Evolutionary conservation across 2,888 invertebrate species (phyloP), one percentile per base, ranked within the genome.

Genomic region (Lasioglossum malachurum): DNA sequence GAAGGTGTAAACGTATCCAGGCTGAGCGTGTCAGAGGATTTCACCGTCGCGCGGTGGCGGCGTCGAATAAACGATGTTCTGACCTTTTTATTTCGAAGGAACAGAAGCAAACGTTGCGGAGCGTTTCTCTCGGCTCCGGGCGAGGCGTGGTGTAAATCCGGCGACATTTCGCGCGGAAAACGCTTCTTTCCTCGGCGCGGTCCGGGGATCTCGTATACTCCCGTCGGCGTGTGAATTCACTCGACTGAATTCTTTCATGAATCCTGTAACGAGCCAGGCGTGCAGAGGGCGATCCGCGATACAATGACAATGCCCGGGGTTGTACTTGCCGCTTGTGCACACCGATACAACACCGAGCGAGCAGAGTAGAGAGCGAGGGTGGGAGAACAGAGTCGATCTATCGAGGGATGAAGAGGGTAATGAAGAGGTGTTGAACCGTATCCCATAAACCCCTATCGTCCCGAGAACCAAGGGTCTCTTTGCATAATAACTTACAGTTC

Each of bases 381-480:
- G 64, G 35, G 78, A 72, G 38, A 44, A 71, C 41, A 41, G 71
- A 71, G 78, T 64, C 78, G 75, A 76, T 84, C 89, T 86, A 88
- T 86, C 82, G 84, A 82, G 90, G 90, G 89, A 90, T 91, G 93
- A 94, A 93, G 93, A 93, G 94, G 92, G 93, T 95, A 94, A 94
- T 94, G 94, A 94, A 94, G 95, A 95, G 95, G 95, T 94, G 95
- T 95, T 94, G 95, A 94, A 95, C 94, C 95, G 94, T 95, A 92
- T 93, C 91, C 93, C 91, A 92, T 93, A 93, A 94, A 93, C 93
- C 94, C 92, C 92, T 91, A 92, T 93, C 91, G 92, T 89, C 92
- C 91, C 87, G 89, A 87, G 92, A 91, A 91, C 92, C 90, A 87
- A 92, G 93, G 93, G 93, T 92, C 92, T 92, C 87, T 86, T 90